Evolutionary conservation across 1,140 invertebrate species (phyloP).

Genomic region (Nymphalis io): DNA sequence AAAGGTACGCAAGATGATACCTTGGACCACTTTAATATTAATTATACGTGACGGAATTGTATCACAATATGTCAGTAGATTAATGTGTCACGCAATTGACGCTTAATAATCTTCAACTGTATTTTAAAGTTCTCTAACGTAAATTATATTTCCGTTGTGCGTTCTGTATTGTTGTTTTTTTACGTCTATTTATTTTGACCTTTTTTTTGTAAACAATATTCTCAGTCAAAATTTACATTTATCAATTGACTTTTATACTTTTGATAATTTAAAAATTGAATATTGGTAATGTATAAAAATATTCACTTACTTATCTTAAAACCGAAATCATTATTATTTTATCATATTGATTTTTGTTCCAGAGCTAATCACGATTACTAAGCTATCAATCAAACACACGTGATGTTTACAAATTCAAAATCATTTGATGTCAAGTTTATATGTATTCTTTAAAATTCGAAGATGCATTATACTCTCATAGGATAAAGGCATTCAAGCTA

Average conservation of each 20-base stretch:
- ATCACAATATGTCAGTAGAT: slow-evolving; percentile 70
- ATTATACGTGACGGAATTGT: slow-evolving; percentile 74
- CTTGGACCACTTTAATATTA: slow-evolving; percentile 63
- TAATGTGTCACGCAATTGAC: slow-evolving; percentile 51
- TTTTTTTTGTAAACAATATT: no score
- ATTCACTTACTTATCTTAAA: no score
- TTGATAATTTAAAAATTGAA: no score
- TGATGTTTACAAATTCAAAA: background rate
- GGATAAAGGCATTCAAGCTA: slow-evolving; percentile 48
- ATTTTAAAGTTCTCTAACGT: slow-evolving; percentile 6
- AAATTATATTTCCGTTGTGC: background rate
- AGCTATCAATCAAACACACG: background rate
- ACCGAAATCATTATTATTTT: no score
- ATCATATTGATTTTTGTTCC: no score
- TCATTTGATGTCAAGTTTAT: slow-evolving; percentile 2
- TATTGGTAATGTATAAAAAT: no score
- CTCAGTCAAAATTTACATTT: no score
- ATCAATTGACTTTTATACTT: no score
- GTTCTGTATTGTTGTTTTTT: background rate
- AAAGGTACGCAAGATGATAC: slow-evolving; percentile 60
- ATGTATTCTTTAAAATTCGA: background rate
- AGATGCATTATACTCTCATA: slow-evolving; percentile 23
- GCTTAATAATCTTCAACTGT: slow-evolving; percentile 38
- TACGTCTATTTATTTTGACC: no score
- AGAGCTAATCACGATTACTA: no score